Base-by-base conservation (phyloP, 1,140 invertebrate genomes). In the Adelges cooleyi region DNA sequence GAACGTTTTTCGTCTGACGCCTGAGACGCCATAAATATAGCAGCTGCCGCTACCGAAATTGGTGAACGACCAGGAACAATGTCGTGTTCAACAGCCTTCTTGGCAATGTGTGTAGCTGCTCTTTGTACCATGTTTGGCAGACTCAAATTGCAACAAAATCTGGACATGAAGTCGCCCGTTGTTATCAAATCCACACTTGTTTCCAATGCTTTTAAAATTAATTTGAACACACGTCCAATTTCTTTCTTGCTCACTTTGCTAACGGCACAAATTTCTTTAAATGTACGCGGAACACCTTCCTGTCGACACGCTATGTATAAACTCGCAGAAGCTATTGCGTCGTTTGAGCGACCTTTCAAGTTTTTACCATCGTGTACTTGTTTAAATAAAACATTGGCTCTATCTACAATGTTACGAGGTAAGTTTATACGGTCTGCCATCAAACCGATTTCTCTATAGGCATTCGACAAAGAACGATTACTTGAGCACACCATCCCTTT, bases 1-100 rank as follows among this genome's bases (percentile, higher is more conserved):
- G 89, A 92, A 69, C 89, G 84, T 76, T 97, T 98, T 69, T 92
- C 87, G 70, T 92, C 92, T 1, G 95, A 97, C 5, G 94, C 92
- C 84, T 95, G 92, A 42, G 93, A 97, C 1, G 97, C 96, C 95
- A 99, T 98, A 73, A 99, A 99, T 72, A 99, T 99, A 50, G 97
- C 95, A 49, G 97, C 96, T 36, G 97, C 97, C 1, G 97, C 93
- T 2, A 99, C 94, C 0, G 95, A 99, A 69, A 99, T 98, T 0
- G 97, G 97, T 8, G n/a, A n/a, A n/a, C n/a, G n/a, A n/a, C n/a
- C n/a, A n/a, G n/a, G n/a, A n/a, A n/a, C n/a, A n/a, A n/a, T n/a
- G n/a, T n/a, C n/a, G n/a, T n/a, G n/a, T n/a, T n/a, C n/a, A n/a
- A n/a, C n/a, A n/a, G n/a, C n/a, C n/a, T n/a, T n/a, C n/a, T n/a